Evolutionary conservation across 1,140 invertebrate genomes (phyloP).

Genomic region (Cyrtorhinus lividipennis): DNA sequence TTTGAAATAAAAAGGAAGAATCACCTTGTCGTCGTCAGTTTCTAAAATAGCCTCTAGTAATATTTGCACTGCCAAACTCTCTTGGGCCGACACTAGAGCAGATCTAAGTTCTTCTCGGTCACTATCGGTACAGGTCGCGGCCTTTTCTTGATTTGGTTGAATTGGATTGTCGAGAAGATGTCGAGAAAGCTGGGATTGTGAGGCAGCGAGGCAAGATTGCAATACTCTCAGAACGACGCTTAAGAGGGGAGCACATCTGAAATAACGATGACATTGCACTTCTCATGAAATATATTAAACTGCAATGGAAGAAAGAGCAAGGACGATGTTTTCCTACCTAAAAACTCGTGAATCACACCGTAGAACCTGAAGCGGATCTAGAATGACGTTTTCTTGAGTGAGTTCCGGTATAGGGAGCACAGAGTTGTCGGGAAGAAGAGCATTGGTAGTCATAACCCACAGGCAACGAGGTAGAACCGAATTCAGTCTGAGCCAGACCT

Average conservation of each 20-base stretch:
- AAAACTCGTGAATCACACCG: conserved; percentile 79
- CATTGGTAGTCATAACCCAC: conserved; percentile 84
- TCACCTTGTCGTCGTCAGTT: conserved; percentile 46
- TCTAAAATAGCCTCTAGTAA: conserved; percentile 78
- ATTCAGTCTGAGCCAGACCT: conserved; percentile 83
- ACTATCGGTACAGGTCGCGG: conserved; percentile 25
- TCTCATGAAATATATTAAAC: too few species aligned
- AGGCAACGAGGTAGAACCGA: conserved; percentile 75
- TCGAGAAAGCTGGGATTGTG: conserved; percentile 59
- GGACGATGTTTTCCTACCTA: conserved; percentile 29
- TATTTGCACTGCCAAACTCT: conserved; percentile 86
- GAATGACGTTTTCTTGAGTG: conserved; percentile 67
- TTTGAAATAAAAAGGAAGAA: too few species aligned
- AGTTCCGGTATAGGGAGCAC: conserved; percentile 35
- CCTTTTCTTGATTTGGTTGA: conserved; percentile 14
- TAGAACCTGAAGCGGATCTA: conserved; percentile 86
- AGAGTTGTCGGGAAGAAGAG: conserved; percentile 43
- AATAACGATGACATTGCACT: too few species aligned
- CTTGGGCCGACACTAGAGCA: conserved; percentile 78
- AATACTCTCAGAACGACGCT: conserved; percentile 78
- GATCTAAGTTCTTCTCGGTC: conserved; percentile 83
- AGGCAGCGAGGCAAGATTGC: conserved; percentile 80
- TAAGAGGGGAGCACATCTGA: conserved; percentile 70
- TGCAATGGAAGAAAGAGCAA: too few species aligned
- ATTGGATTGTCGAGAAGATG: conserved; percentile 22